Conservation (phyloP, 2,113 vertebrate genomes). For the Haemorhous mexicanus region DNA sequence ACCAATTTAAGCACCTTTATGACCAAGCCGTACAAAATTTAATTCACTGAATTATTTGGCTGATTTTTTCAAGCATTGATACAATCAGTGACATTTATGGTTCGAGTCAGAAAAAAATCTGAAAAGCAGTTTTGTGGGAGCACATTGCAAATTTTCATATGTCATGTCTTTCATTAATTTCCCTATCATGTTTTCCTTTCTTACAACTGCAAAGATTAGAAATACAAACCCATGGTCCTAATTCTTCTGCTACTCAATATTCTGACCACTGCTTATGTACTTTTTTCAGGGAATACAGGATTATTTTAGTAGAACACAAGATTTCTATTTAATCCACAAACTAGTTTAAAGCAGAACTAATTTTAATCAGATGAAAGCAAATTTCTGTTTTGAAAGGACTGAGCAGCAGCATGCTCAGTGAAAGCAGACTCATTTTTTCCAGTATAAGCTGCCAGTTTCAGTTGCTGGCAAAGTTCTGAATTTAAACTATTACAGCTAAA, state of each 20-base stretch:
- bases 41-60: not conserved
- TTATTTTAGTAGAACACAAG: not conserved
- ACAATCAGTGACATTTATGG: not conserved
- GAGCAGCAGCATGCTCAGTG: not conserved
- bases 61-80: not conserved
- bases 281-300: not conserved
- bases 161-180: not conserved
- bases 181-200: not conserved
- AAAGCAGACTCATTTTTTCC: not conserved
- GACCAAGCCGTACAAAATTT: not conserved
- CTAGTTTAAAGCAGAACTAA: constrained; percentile 1
- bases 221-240: not conserved
- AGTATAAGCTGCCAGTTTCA: not conserved
- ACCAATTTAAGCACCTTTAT: not conserved
- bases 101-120: not conserved
- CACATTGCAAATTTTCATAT: not conserved
- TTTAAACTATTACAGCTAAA: not conserved
- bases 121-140: not conserved
- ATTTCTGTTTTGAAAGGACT: not conserved
- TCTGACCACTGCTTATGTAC: not conserved
- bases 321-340: not conserved
- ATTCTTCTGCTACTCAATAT: not conserved
- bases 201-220: not conserved
- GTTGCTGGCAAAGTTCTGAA: not conserved
- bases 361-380: not conserved